These are phyloP conservation scores for Lasioglossum oenotherae DNA, from an alignment of 2,888 invertebrate genomes.

Conservation along the genomic window DNA sequence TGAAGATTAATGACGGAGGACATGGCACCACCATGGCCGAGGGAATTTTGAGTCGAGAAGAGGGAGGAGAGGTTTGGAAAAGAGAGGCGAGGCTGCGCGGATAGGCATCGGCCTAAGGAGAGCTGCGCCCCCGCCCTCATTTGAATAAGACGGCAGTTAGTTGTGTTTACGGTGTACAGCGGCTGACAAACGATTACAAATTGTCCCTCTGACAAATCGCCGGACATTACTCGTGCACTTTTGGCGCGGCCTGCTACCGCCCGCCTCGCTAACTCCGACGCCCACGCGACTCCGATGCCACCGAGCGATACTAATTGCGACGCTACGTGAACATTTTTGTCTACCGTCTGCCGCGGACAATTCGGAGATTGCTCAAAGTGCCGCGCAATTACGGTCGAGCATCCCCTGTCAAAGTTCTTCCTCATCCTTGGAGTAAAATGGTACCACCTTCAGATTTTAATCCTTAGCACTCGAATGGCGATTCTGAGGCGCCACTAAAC, in stretches of 20 bases:
- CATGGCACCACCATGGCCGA: background rate
- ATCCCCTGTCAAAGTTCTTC: background rate
- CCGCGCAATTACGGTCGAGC: background rate
- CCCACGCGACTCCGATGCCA: conserved; percentile 49
- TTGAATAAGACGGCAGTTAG: conserved; percentile 83
- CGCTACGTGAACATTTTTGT: conserved; percentile 26
- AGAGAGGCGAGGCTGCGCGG: conserved; percentile 61
- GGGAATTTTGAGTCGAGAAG: conserved; percentile 45
- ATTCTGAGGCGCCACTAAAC: too few species aligned
- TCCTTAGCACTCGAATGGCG: too few species aligned
- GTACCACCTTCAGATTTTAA: background rate
- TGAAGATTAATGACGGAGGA: conserved; percentile 68
- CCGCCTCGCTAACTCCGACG: conserved; percentile 18
- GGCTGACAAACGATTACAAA: conserved; percentile 83
- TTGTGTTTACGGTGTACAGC: conserved; percentile 81
- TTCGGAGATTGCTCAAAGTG: background rate
- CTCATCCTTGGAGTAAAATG: background rate
- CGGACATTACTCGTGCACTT: conserved; percentile 68
- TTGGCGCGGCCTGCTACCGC: conserved; percentile 57
- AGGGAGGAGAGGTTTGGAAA: conserved; percentile 36
- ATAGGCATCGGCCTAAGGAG: conserved; percentile 50
- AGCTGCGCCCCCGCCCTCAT: conserved; percentile 72
- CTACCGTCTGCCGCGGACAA: conserved; percentile 7
- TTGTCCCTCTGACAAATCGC: conserved; percentile 74
- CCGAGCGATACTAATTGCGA: conserved; percentile 34